These are phyloP conservation scores for Apocrypta bakeri DNA, from an alignment of 1,140 invertebrate genomes.

Conservation along the genomic window DNA sequence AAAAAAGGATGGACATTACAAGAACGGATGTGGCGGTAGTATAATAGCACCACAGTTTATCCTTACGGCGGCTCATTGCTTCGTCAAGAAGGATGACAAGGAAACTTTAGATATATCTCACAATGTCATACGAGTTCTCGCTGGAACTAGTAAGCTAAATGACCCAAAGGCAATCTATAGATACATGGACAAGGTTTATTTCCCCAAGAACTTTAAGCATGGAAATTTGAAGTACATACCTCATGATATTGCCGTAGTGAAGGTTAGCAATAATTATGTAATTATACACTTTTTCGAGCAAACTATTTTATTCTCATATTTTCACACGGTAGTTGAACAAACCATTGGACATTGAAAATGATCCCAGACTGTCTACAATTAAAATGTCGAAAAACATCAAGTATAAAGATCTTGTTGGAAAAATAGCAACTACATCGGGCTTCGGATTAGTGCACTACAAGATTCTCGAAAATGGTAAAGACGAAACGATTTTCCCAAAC, in stretches of 20 bases:
- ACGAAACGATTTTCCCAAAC: background rate
- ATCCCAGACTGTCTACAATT: background rate
- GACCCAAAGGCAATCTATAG: background rate
- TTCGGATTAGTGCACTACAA: background rate
- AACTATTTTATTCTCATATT: background rate
- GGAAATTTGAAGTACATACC: background rate
- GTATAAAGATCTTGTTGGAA: background rate
- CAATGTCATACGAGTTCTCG: background rate
- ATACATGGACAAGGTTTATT: background rate
- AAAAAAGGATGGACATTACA: background rate
- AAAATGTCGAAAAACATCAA: background rate
- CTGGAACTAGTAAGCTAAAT: background rate
- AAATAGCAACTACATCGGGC: background rate
- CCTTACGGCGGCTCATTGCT: constrained; percentile 74
- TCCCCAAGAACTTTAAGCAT: background rate
- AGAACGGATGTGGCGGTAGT: constrained; percentile 72
- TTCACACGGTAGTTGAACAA: background rate
- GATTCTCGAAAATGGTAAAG: too few relatives aligned
- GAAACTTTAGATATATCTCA: background rate
- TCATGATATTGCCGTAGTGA: constrained; percentile 1
- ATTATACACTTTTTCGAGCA: background rate
- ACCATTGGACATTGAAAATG: background rate
- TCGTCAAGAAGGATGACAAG: constrained; percentile 48
- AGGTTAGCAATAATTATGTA: background rate
- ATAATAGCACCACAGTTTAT: constrained; percentile 69